phyloP scores from a whole-genome alignment of 37 sponge, comb jelly and placozoan genomes.

The Petrosia ficiformis region DNA sequence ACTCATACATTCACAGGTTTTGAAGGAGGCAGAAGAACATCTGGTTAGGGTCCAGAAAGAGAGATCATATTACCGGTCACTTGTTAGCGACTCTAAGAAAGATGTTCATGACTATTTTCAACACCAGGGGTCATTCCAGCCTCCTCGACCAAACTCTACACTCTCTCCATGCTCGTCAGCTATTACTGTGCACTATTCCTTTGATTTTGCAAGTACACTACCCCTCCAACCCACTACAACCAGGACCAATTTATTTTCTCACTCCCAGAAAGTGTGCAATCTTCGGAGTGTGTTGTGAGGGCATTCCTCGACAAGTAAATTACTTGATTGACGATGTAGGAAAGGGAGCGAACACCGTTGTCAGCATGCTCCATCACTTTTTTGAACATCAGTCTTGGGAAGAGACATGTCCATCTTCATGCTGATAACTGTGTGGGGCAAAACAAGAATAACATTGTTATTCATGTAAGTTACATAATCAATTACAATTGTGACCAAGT shows the following conservation, averaged over 20 bases:
- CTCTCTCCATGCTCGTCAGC: background rate
- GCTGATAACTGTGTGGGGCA: no score
- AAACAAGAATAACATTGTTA: no score
- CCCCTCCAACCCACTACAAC: background rate
- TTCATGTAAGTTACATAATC: no score
- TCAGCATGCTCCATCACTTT: no score
- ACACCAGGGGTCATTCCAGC: background rate
- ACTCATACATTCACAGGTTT: background rate
- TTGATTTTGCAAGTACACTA: conserved; percentile 6
- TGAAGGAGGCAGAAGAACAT: conserved; percentile 8
- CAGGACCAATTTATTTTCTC: background rate
- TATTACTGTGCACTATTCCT: background rate
- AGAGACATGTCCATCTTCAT: no score
- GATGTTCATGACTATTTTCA: background rate
- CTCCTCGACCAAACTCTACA: background rate
- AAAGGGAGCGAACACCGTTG: background rate
- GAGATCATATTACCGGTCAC: background rate
- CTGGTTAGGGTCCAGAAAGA: background rate
- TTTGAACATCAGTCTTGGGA: no score
- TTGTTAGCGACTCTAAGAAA: background rate
- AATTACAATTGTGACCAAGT: no score
- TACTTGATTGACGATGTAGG: background rate
- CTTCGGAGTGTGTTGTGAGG: background rate
- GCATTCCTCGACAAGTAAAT: background rate
- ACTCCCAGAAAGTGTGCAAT: background rate